Base-by-base conservation (phyloP, 2,797 vertebrate species). In the Fistularia commersonii region DNA sequence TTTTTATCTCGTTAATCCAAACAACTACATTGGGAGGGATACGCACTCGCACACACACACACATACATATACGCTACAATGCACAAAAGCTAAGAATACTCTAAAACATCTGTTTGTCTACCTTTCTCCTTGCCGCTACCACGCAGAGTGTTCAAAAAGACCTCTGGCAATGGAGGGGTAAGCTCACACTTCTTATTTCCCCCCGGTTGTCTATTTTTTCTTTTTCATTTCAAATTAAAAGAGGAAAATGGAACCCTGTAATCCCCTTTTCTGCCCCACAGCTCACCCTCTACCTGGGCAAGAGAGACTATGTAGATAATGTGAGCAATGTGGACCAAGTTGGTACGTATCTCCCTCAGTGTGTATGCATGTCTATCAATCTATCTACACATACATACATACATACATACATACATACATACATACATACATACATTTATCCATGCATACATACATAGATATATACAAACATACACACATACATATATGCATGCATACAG, bases 101-200 rank as follows among this genome's bases (percentile, higher is more conserved):
- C 41, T 14, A 5, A 42, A 42, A 42, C 41, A 42, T 3, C n/a
- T 42, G n/a, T 42, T 14, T 66, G 14, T 48, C 53, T 38, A 63
- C 40, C 49, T 69, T 68, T 51, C 54, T 35, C 61, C 53, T 1
- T 1, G 3, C 39, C 11, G 10, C 3, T 11, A 10, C 39, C 7
- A 8, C 10, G 0, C 72, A 98, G 95, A 67, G 91, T 97, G 76
- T 96, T 88, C 83, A 98, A 94, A 89, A 96, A 98, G 90, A 95
- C 93, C 69, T 93, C 91, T 54, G 81, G 86, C 71, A 91, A 90
- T 15, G 85, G 83, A 72, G 94, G 93, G 84, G 94, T 96, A 61
- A 88, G 91, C 23, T 23, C 4, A 23, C 23, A 4, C 23, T 23
- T 23, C 23, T 23, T 4, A 23, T 23, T 4, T 4, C 23, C 23